A percentile compares a stretch with the other conserved stretches of the same genome.
Evolutionary conservation across 2,797 vertebrate species (phyloP).

Genomic region (Poecilia wingei): DNA sequence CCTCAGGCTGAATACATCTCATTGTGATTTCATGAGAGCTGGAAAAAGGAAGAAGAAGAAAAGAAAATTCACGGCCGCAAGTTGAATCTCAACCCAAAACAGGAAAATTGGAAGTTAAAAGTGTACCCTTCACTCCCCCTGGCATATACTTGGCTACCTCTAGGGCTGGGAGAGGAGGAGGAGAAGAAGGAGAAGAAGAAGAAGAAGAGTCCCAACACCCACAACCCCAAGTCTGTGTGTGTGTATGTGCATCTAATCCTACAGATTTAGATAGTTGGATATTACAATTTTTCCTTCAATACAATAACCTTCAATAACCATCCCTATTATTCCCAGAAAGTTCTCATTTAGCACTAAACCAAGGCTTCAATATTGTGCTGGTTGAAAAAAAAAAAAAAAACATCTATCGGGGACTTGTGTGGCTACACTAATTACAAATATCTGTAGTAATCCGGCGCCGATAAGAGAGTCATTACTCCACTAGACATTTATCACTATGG

Average conservation of each 20-base stretch:
- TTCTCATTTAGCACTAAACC: constrained; percentile 76
- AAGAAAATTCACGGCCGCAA: constrained; percentile 52
- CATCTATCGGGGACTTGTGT: constrained; percentile 81
- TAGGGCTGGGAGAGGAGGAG: constrained; percentile 59
- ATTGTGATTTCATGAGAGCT: constrained; percentile 83
- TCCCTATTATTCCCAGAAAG: constrained; percentile 75
- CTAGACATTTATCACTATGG: constrained; percentile 84
- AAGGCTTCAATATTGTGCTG: constrained; percentile 74
- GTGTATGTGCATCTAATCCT: constrained; percentile 29
- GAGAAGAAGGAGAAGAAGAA: constrained; percentile 29
- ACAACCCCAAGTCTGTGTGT: neutral
- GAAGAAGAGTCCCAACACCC: constrained; percentile 45
- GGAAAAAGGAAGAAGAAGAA: constrained; percentile 56
- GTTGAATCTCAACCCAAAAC: constrained; percentile 69
- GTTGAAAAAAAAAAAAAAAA: constrained; percentile 69
- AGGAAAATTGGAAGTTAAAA: constrained; percentile 78
- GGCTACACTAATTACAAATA: constrained; percentile 85
- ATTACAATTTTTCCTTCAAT: constrained; percentile 34
- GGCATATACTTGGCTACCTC: constrained; percentile 74
- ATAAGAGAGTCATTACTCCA: constrained; percentile 86
- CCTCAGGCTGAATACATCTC: constrained; percentile 82
- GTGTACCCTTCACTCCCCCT: constrained; percentile 73
- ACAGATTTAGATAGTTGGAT: constrained; percentile 31
- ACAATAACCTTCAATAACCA: constrained; percentile 66
- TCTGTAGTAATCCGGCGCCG: constrained; percentile 81